These are phyloP conservation scores for Papilio xuthus DNA, from an alignment of 1,140 invertebrate genomes.

Conservation along the genomic window DNA sequence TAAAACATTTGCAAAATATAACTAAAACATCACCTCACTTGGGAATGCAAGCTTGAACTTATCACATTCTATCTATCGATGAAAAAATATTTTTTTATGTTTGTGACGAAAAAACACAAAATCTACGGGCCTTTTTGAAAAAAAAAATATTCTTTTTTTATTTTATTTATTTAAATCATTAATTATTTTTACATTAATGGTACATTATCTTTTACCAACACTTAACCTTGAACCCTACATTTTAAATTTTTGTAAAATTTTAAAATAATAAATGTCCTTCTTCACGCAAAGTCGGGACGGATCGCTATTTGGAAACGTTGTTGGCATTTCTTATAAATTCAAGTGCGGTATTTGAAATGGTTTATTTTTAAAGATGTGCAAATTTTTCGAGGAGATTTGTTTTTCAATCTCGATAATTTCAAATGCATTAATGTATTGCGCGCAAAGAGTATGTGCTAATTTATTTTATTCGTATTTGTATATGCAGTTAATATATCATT, in stretches of 20 bases:
- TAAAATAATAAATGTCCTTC: neutral
- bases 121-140: no score
- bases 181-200: no score
- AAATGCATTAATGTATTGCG: neutral
- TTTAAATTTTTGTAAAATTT: neutral
- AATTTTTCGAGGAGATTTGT: neutral
- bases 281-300: neutral
- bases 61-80: no score
- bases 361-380: constrained; percentile 8
- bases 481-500: neutral
- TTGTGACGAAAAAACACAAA: no score
- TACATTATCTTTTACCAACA: neutral
- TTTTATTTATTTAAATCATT: no score
- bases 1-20: no score
- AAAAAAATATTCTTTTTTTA: no score
- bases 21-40: no score
- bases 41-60: no score
- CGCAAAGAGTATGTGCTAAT: neutral
- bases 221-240: no score
- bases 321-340: neutral
- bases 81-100: no score
- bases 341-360: constrained; percentile 5
- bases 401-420: neutral
- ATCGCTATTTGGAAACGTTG: neutral
- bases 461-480: neutral